A percentile compares a stretch with the other conserved stretches of the same genome.
These are phyloP conservation scores for Poecilia latipinna DNA, from an alignment of 2,113 vertebrate species.

Conservation along the genomic window DNA sequence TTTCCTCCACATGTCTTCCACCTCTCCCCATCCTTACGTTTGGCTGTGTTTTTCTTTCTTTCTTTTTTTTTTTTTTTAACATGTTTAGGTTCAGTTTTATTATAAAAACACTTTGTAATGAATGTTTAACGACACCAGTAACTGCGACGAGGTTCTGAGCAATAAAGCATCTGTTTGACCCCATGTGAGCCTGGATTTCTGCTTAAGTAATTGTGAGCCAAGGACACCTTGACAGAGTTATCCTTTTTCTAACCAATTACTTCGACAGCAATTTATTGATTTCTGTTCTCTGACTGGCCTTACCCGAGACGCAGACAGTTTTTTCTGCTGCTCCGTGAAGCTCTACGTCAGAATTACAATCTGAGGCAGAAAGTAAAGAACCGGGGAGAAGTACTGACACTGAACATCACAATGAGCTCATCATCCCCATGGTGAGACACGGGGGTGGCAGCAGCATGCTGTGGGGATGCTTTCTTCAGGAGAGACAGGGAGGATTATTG, in stretches of 20 bases:
- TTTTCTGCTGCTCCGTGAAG: background rate
- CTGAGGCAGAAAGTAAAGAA: background rate
- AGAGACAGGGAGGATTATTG: too few species aligned
- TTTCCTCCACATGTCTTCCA: conserved; percentile 10
- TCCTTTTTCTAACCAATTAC: conserved; percentile 7
- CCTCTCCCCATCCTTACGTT: conserved; percentile 9
- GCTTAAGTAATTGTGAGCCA: conserved; percentile 24
- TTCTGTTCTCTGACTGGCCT: background rate
- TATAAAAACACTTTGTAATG: conserved; percentile 2
- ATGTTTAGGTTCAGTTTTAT: background rate
- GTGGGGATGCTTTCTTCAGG: background rate
- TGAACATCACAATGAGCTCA: background rate
- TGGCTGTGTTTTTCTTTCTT: too few species aligned
- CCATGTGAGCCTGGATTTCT: background rate
- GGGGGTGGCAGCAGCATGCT: background rate
- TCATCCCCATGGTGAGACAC: background rate
- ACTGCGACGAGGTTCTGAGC: background rate
- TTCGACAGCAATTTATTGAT: conserved; percentile 29
- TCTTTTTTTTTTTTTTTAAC: background rate
- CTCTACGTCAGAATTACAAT: background rate
- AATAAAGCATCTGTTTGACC: conserved; percentile 14
- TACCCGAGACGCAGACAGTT: background rate
- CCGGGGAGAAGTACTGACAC: background rate
- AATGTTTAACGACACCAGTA: background rate
- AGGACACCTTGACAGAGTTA: conserved; percentile 40